phyloP scores from a whole-genome alignment of 2,888 invertebrate species.

The Kryphioiulus occultus region DNA sequence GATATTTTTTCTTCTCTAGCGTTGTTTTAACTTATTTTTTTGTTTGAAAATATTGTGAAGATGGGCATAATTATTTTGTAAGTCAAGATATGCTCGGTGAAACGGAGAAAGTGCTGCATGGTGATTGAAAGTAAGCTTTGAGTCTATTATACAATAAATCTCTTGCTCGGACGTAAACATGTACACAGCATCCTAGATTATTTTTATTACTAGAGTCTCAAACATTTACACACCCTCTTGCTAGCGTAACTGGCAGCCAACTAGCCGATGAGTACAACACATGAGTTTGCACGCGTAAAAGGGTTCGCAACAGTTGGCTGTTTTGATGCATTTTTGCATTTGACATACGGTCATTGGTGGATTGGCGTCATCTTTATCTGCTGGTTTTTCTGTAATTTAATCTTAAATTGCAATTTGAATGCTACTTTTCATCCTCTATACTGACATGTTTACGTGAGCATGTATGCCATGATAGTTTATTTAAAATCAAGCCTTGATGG shows the following conservation, averaged over 20 bases:
- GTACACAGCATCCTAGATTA: not conserved
- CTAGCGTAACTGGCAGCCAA: not conserved
- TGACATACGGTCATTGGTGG: not conserved
- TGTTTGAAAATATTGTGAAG: not conserved
- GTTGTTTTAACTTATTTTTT: slow-evolving; percentile 6
- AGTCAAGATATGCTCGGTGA: not conserved
- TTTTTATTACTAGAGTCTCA: not conserved
- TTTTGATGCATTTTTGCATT: not conserved
- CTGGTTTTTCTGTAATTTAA: not conserved
- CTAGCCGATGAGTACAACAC: not conserved
- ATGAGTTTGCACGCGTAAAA: not conserved
- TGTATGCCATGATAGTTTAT: not conserved
- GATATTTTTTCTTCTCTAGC: not conserved
- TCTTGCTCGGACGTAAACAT: not conserved
- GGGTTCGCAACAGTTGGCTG: not conserved
- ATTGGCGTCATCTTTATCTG: not conserved
- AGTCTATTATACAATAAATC: not conserved
- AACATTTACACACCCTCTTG: not conserved
- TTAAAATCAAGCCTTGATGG: not conserved
- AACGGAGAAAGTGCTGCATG: not conserved
- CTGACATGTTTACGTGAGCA: not conserved
- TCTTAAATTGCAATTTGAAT: not conserved
- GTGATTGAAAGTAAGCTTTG: not conserved
- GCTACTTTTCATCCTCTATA: not conserved
- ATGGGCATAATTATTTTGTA: not conserved